Conservation (phyloP, 2,888 invertebrate genomes). For the Chloromyia formosa region DNA sequence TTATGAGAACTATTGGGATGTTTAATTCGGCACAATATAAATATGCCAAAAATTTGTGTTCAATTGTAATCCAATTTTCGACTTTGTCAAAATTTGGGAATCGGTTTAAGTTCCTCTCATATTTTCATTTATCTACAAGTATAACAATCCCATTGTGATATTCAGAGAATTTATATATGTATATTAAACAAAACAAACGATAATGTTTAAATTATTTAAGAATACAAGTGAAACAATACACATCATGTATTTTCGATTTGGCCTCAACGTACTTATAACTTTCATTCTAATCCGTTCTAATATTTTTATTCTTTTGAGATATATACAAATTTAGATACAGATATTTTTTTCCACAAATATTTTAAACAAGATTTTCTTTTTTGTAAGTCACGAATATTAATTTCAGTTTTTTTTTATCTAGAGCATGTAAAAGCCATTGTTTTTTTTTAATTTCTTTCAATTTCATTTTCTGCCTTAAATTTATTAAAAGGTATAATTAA, state of each 20-base stretch:
- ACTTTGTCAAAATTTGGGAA: slow-evolving; percentile 24
- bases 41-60: neutral
- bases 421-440: slow-evolving; percentile 45
- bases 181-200: no score
- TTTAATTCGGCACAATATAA: neutral
- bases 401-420: slow-evolving; percentile 3
- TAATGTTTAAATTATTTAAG: slow-evolving; percentile 29
- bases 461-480: slow-evolving; percentile 39
- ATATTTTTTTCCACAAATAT: neutral
- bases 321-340: slow-evolving; percentile 28
- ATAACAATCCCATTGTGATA: slow-evolving; percentile 48
- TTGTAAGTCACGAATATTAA: slow-evolving; percentile 21
- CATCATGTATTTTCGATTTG: slow-evolving; percentile 1
- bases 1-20: no score
- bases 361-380: slow-evolving; percentile 18
- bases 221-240: slow-evolving; percentile 19
- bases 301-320: neutral
- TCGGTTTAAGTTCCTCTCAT: slow-evolving; percentile 33
- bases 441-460: slow-evolving; percentile 13
- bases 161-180: slow-evolving; percentile 19
- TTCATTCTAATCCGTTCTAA: neutral
- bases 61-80: slow-evolving; percentile 6
- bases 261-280: slow-evolving; percentile 18
- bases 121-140: slow-evolving; percentile 48
- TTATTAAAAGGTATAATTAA: slow-evolving; percentile 26